Evolutionary conservation across 2,113 vertebrate species (phyloP), one percentile per base, ranked within the genome.

Genomic region (Struthio camelus): DNA sequence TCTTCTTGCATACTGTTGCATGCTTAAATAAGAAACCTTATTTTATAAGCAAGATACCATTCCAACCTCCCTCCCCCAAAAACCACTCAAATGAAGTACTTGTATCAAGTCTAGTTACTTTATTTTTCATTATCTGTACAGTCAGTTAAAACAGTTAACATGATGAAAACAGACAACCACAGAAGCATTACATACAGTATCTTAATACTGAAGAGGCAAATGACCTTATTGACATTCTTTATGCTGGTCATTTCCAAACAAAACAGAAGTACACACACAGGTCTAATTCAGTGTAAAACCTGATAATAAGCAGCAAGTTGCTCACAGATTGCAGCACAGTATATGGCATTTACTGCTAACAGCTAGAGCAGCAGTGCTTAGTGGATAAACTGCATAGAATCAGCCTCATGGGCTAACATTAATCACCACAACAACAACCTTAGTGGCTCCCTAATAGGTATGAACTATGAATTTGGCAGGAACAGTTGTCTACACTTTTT

Each of bases 61-160:
- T 88, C 36, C 23, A 67, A 67, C 28, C 24, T 24, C 36, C 46
- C 34, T 50, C 34, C 6, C 6, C 6, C 6, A 70, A 76, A 34
- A 54, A 73, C 23, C 73, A 87, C 46, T 67, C 12, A 0, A 32
- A n/a, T 86, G 13, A 48, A 67, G 40, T 56, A 86, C 38, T 81
- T 20, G 11, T 85, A 81, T 94, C 80, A 95, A 90, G 83, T 83
- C 89, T 92, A 66, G 44, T 95, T 96, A 91, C 91, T 97, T 98
- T 96, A 96, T 96, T 96, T 97, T 94, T 95, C 82, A 96, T 97
- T 92, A 76, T 95, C 56, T 96, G 91, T 94, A 92, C 90, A 93
- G 94, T 96, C 78, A 95, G 82, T 96, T 91, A 95, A 96, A 97
- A 96, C 70, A 96, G 91, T 95, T 95, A 97, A 97, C 34, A 92